phyloP scores from a whole-genome alignment of 2,113 vertebrate genomes.

The Pipa parva region DNA sequence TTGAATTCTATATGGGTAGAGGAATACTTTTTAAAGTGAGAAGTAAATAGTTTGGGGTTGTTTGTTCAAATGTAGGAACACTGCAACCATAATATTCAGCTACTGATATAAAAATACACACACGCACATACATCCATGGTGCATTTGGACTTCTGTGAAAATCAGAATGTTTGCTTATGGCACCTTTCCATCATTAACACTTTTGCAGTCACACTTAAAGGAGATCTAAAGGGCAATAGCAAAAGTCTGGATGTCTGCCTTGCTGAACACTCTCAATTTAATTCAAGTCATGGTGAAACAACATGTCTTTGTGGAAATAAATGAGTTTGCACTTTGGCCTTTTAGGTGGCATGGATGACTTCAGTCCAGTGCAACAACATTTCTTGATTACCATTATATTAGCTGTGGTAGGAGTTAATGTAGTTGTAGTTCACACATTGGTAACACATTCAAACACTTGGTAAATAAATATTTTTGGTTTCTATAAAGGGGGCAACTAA shows the following conservation, averaged over 20 bases:
- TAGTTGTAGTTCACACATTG: too few species aligned
- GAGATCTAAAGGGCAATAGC: constrained; percentile 37
- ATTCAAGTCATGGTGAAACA: neutral
- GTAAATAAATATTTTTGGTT: constrained; percentile 1
- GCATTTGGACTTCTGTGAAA: constrained; percentile 35
- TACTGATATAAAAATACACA: constrained; percentile 46
- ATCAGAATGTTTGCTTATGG: constrained; percentile 33
- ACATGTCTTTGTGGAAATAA: constrained; percentile 25
- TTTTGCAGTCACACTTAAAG: constrained; percentile 27
- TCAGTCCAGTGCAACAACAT: neutral
- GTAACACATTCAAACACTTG: too few species aligned
- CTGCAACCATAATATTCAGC: constrained; percentile 43
- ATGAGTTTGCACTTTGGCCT: constrained; percentile 40
- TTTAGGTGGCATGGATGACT: constrained; percentile 12
- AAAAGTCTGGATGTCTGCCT: constrained; percentile 40
- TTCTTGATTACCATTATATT: constrained; percentile 32
- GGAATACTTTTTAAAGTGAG: constrained; percentile 45
- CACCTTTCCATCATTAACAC: constrained; percentile 40
- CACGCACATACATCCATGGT: constrained; percentile 13
- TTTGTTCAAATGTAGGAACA: constrained; percentile 51
- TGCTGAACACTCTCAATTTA: constrained; percentile 6
- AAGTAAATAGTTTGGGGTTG: constrained; percentile 48
- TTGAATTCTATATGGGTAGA: constrained; percentile 33
- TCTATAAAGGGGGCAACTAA: too few species aligned
- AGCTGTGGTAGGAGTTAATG: constrained; percentile 17